Base-by-base conservation (phyloP, 2,888 invertebrate genomes). In the Cremastobaeus sp. region DNA sequence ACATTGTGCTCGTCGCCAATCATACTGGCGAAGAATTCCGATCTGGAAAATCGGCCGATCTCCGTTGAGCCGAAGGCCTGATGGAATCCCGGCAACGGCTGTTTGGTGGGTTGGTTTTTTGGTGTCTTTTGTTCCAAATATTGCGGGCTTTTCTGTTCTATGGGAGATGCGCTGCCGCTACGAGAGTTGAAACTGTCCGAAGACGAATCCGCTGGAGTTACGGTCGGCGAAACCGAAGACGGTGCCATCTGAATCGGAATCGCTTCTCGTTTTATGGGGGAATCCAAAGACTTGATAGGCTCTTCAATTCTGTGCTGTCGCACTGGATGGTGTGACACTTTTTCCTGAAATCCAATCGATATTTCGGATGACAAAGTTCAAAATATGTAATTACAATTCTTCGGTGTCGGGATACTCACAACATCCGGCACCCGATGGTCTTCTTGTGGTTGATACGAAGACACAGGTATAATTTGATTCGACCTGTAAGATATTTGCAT, bases 11-110 rank as follows among this genome's bases (percentile, higher is more conserved):
- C 71, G 14, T 89, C 89, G 21, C 89, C 88, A 80, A 91, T 90
- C 75, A 91, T 89, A 75, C 90, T 90, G 70, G 90, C 91, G 85
- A 93, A 93, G 52, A 91, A 92, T 82, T 93, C 93, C 21, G 88
- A 88, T 69, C 88, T 86, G 3, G 93, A 92, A 80, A 95, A 95
- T 76, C 94, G 92, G n/a, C 95, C 95, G 76, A 95, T 93, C 88
- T 95, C 95, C 17, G 95, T 95, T 20, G 94, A 94, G 18, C 95
- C 95, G 85, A 95, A 95, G 0, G 95, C 94, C 88, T 95, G 95
- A 84, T 94, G 94, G 84, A 95, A 95, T 41, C 94, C 94, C 3
- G 94, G 94, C 68, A 95, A 86, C 3, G 94, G 93, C 59, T 91
- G 85, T 30, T 82, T 85, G 66, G 76, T 65, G 1, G 48, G 21